Evolutionary conservation across 2,113 vertebrate species (phyloP), one percentile per base, ranked within the genome.

Genomic region (Lethenteron reissneri): DNA sequence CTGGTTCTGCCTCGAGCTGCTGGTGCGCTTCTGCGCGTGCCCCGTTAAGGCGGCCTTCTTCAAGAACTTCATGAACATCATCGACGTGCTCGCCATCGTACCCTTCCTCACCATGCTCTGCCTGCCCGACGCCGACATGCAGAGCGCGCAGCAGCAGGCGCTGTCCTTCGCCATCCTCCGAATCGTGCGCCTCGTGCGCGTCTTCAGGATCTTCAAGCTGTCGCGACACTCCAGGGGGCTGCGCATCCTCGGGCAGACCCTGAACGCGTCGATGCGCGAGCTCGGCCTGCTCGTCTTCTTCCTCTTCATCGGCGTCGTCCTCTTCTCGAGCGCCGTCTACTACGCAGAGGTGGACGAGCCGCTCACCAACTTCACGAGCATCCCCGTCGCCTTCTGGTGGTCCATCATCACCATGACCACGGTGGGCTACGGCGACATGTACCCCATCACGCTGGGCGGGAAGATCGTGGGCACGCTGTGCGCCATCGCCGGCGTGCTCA

Each of bases 191-290:
- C 64, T 68, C n/a, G n/a, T 68, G n/a, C 64, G 64, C 2, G 64
- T 68, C 21, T 68, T 68, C 64, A n/a, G 64, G n/a, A 68, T 68
- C 9, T 68, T 68, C 64, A 68, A 68, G 64, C 25, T 68, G 64
- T 68, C 64, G 8, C 64, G 64, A n/a, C 64, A 68, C 64, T 68
- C 64, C 2, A 68, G 9, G 64, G 64, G 64, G n/a, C 64, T 68
- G 64, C 64, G 21, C n/a, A 68, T 68, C 64, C 64, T 68, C n/a
- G 64, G 64, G 8, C n/a, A 68, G 11, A 68, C 64, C 9, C 21
- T 68, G 9, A n/a, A 68, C 11, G 64, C 64, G 64, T 17, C n/a
- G 10, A 9, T 68, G 2, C 64, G 64, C 21, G 64, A 68, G 64
- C n/a, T 68, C 64, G 64, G 64, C 11, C n/a, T 68, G 7, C 64